These are phyloP conservation scores for Drosophila simulans DNA, from an alignment of 1,140 invertebrate genomes.

Conservation along the genomic window DNA sequence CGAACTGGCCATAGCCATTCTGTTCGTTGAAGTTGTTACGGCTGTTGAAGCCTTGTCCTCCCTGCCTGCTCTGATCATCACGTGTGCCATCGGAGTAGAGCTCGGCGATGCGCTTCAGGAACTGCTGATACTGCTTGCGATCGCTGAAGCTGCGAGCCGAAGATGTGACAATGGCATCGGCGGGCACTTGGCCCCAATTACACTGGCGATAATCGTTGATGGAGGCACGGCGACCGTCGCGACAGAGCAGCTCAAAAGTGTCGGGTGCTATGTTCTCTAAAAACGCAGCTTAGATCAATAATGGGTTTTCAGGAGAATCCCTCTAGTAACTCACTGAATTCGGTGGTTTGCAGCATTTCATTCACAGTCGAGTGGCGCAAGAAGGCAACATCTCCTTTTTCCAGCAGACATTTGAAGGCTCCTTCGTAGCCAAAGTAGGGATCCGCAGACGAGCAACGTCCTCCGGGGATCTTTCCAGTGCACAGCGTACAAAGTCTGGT, in stretches of 20 bases:
- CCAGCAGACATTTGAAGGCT: conserved; percentile 94
- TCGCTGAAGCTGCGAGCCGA: conserved; percentile 89
- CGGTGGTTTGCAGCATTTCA: conserved; percentile 88
- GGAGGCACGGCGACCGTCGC: conserved; percentile 90
- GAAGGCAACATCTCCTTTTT: conserved; percentile 96
- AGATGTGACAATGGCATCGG: conserved; percentile 94
- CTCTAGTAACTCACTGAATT: conserved; percentile 86
- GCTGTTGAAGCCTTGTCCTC: conserved; percentile 38
- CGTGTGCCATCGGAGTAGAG: conserved; percentile 83
- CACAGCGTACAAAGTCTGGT: conserved; percentile 92
- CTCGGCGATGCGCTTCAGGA: conserved; percentile 86
- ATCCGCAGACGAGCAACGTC: conserved; percentile 93
- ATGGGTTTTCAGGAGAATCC: background rate
- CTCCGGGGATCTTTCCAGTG: conserved; percentile 90
- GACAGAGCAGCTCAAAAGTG: conserved; percentile 94
- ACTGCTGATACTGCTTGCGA: conserved; percentile 87
- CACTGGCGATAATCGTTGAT: conserved; percentile 92
- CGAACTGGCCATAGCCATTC: conserved; percentile 61
- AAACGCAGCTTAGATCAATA: conserved; percentile 15
- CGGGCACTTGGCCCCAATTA: conserved; percentile 94
- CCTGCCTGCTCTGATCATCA: conserved; percentile 48
- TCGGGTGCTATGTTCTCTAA: conserved; percentile 87
- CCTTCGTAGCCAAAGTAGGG: conserved; percentile 96
- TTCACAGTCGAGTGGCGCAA: conserved; percentile 93
- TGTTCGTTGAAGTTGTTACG: conserved; percentile 57